A percentile compares a stretch with the other conserved stretches of the same genome.
These are phyloP conservation scores for Mus spretus DNA, from an alignment of 2,797 vertebrate species.

Conservation along the genomic window DNA sequence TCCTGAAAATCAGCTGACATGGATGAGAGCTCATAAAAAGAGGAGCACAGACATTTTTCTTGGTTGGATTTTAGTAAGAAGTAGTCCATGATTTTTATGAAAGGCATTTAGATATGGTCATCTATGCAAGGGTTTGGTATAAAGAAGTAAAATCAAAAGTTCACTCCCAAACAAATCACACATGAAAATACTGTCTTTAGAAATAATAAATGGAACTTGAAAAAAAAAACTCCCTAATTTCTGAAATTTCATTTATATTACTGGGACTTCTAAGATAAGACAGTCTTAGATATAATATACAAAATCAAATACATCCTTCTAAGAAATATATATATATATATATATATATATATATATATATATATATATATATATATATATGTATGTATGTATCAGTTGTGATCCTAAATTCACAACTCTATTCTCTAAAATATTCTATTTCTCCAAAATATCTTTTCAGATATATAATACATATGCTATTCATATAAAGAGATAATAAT, in stretches of 20 bases:
- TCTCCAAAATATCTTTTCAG: not conserved
- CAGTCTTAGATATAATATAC: not conserved
- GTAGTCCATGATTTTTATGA: not conserved
- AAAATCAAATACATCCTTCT: not conserved
- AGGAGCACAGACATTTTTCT: not conserved
- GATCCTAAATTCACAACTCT: too few relatives aligned
- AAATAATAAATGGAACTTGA: not conserved
- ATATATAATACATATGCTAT: not conserved
- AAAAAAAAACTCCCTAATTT: not conserved
- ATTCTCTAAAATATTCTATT: too few relatives aligned
- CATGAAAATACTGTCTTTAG: not conserved
- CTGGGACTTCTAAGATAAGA: constrained; percentile 29
- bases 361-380: not conserved
- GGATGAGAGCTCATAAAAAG: not conserved
- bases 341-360: too few relatives aligned
- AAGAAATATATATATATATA: not conserved
- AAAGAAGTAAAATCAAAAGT: constrained; percentile 16
- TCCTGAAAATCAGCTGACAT: constrained; percentile 2
- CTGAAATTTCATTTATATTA: not conserved
- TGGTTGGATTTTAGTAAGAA: not conserved
- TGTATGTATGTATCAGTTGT: too few relatives aligned
- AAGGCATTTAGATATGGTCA: not conserved
- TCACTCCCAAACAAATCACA: not conserved
- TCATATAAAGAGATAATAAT: not conserved
- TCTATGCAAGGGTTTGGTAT: not conserved